Evolutionary conservation across 1,140 invertebrate species (phyloP), one percentile per base, ranked within the genome.

Genomic region (Octopus bimaculoides): DNA sequence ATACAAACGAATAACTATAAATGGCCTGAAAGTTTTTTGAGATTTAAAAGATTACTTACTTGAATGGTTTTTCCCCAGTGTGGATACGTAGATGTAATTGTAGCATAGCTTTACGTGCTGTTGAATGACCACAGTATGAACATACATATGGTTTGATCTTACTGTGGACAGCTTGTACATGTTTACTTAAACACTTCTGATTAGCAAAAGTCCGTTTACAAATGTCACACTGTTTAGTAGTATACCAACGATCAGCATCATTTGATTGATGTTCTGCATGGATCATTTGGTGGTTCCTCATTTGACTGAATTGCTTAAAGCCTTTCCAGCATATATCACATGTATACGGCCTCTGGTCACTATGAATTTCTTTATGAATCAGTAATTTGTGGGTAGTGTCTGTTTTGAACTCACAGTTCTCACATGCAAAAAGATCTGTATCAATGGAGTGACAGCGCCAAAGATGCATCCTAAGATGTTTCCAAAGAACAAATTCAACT

Each of bases 71-170:
- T 80, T 89, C 88, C 76, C 93, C 93, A 4, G 94, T 94, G 82
- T 95, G 94, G 73, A 92, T 93, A 73, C 94, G 89, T 83, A 94
- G 90, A 87, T 96, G 93, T 71, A 95, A 90, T 83, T 93, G 91
- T 14, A 95, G 81, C 89, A 91, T 91, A 8, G 90, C 89, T 78
- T 90, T 90, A 26, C 89, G 81, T 9, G 89, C 92, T 73, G 93
- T 93, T 77, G 93, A 93, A 84, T 95, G 93, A 9, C 93, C 94
- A 87, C 95, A 96, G 78, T 94, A 93, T 80, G 92, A 92, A 84
- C 95, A 96, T 55, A 93, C 92, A 83, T 94, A 95, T 0, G 94
- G 94, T 82, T 94, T 94, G 20, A 94, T 89, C 85, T 95, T 94
- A 53, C 93, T 93, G 86, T 96, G 95, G 3, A 96, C 94, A 3